phyloP scores from a whole-genome alignment of 2,113 vertebrate species.

The Bufo bufo region DNA sequence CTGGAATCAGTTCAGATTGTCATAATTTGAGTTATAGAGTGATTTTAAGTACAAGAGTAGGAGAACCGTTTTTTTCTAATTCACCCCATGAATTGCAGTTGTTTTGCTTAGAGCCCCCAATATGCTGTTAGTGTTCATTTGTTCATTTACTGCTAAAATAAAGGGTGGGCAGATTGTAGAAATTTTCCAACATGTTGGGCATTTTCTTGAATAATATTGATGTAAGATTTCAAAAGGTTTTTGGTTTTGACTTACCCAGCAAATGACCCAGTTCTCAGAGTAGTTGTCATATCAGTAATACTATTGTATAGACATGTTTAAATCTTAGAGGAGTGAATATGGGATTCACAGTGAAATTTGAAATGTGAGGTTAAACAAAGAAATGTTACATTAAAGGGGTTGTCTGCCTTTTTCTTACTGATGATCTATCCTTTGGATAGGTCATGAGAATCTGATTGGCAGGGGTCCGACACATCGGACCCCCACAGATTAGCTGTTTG shows the following conservation, averaged over 20 bases:
- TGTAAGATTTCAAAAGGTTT: neutral
- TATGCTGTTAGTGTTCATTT: neutral
- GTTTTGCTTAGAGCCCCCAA: neutral
- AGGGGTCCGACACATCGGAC: too few species aligned
- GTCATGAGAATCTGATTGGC: too few species aligned
- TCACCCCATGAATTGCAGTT: neutral
- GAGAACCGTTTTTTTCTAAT: neutral
- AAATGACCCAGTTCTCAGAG: neutral
- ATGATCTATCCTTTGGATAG: too few species aligned
- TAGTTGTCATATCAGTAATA: neutral
- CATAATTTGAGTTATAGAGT: neutral
- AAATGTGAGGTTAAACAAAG: neutral
- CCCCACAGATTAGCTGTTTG: too few species aligned
- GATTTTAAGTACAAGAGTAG: neutral
- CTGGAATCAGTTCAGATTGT: neutral
- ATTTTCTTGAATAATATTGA: neutral
- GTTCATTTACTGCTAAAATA: neutral
- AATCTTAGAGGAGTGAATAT: too few species aligned
- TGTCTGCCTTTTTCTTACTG: too few species aligned
- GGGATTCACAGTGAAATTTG: neutral
- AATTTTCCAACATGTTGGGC: neutral
- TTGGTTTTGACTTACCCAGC: too few species aligned
- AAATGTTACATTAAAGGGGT: too few species aligned
- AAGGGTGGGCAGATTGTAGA: neutral
- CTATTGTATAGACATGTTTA: too few species aligned